Conservation (phyloP, 1,140 invertebrate species). For the Cyclina sinensis region DNA sequence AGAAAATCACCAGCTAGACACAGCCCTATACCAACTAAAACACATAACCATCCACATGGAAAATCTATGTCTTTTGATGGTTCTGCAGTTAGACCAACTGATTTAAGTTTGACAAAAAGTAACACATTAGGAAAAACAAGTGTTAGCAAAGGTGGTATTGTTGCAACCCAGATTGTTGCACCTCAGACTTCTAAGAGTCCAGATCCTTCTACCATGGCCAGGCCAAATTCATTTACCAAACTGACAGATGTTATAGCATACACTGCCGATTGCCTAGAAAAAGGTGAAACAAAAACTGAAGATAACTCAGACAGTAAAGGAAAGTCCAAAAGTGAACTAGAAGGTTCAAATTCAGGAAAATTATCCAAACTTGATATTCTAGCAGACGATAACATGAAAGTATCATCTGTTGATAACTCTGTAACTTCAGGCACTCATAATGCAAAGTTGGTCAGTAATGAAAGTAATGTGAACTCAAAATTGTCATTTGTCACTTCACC, state of each 20-base stretch:
- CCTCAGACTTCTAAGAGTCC: background rate
- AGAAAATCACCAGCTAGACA: conserved; percentile 35
- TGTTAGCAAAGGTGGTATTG: background rate
- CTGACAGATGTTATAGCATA: conserved; percentile 60
- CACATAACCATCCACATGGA: background rate
- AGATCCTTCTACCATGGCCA: background rate
- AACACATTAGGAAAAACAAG: background rate
- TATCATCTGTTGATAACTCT: conserved; percentile 59
- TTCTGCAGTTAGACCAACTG: conserved; percentile 37
- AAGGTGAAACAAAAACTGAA: background rate
- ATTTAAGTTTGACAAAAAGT: conserved; percentile 6
- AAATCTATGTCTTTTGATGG: conserved; percentile 47
- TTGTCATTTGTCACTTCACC: conserved; percentile 40
- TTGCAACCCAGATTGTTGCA: background rate
- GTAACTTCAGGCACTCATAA: background rate
- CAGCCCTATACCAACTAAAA: conserved; percentile 31
- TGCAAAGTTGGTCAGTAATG: background rate
- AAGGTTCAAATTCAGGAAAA: background rate
- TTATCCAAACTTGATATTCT: conserved; percentile 41
- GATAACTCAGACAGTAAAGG: background rate
- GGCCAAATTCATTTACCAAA: conserved; percentile 57
- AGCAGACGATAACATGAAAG: conserved; percentile 56
- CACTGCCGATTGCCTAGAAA: conserved; percentile 64
- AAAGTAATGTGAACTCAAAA: background rate
- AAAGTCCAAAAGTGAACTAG: background rate